Evolutionary conservation across 2,113 vertebrate genomes (phyloP).

Genomic region (Anas platyrhynchos): DNA sequence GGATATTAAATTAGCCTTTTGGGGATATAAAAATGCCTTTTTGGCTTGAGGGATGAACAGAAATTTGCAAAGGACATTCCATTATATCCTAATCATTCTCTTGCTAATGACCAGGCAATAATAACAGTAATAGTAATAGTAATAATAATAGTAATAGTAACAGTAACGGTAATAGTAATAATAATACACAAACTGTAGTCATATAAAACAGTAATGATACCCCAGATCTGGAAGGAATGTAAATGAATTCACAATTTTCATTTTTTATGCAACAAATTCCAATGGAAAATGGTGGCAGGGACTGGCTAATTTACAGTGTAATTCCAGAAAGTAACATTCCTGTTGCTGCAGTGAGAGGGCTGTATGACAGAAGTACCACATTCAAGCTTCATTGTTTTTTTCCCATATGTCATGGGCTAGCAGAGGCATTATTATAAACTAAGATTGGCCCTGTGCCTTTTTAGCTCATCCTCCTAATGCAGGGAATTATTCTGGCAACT

Average conservation of each 20-base stretch:
- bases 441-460: constrained; percentile 22
- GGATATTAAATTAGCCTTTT: background rate
- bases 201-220: background rate
- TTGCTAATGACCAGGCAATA: background rate
- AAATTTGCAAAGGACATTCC: background rate
- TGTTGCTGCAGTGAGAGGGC: background rate
- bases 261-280: background rate
- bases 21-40: background rate
- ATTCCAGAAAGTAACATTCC: background rate
- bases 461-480: constrained; percentile 4
- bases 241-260: background rate
- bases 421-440: background rate
- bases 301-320: background rate
- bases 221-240: background rate
- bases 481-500: constrained; percentile 16
- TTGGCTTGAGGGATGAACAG: background rate
- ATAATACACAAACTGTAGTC: background rate
- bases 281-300: background rate
- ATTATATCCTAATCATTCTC: background rate
- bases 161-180: no score
- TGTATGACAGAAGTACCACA: background rate
- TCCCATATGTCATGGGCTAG: background rate
- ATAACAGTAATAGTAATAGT: no score
- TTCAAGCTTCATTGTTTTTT: background rate
- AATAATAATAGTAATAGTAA: no score